These are phyloP conservation scores for Acanthaster planci DNA, from an alignment of 35 echinoderm and acorn worm species.

Conservation along the genomic window DNA sequence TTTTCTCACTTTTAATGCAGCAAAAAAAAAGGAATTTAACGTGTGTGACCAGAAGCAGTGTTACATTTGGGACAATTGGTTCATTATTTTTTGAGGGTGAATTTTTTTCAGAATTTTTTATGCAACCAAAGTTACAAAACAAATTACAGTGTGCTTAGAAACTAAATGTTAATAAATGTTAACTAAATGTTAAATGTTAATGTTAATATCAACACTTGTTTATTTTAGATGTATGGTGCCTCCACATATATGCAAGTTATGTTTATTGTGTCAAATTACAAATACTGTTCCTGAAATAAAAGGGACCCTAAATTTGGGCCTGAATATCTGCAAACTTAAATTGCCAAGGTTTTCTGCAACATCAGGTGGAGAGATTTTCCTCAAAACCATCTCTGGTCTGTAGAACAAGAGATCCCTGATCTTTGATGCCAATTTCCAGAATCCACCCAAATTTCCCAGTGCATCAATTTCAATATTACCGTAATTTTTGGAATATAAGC, in stretches of 20 bases:
- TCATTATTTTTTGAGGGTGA: background rate
- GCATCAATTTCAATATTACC: constrained; percentile 14
- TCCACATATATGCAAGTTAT: background rate
- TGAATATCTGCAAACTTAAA: background rate
- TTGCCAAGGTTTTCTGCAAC: background rate
- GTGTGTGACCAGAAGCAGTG: background rate
- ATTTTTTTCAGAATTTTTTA: background rate
- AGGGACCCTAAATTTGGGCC: background rate
- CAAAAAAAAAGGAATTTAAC: background rate
- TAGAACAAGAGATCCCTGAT: background rate
- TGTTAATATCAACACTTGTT: background rate
- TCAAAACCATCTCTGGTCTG: background rate
- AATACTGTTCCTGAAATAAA: too few relatives aligned
- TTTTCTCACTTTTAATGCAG: background rate
- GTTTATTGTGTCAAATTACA: background rate
- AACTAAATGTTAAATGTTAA: background rate
- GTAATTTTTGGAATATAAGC: background rate
- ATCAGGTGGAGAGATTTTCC: background rate
- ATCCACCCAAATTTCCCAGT: constrained; percentile 12
- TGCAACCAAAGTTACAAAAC: background rate
- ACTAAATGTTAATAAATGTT: background rate
- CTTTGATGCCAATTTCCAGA: constrained; percentile 47
- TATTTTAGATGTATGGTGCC: background rate
- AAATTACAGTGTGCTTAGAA: background rate
- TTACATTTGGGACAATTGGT: background rate